Evolutionary conservation across 1,140 invertebrate genomes (phyloP), one percentile per base, ranked within the genome.

Genomic region (Lysiphlebus fabarum): DNA sequence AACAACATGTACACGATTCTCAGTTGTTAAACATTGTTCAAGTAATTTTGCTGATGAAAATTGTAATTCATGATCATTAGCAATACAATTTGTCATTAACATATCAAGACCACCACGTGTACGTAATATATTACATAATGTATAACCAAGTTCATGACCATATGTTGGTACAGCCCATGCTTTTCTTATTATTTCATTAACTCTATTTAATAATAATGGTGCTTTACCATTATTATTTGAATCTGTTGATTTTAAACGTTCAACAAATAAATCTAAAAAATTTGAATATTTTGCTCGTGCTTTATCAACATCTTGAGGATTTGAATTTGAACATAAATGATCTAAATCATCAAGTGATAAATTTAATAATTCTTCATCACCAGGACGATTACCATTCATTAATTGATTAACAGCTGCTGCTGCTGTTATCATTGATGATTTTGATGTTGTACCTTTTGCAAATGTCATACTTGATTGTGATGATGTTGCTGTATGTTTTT

Each of bases 141-240:
- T 86, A 65, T 89, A 90, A 26, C 90, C 90, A 6, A 92, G 76
- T 68, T 91, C 88, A 69, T 96, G 91, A 0, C 95, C 95, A 72
- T 94, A 89, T 0, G 92, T 92, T 0, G 95, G 95, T 4, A 97
- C 92, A 5, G 91, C 89, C 95, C 95, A 98, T 5, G 96, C 95
- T 74, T 88, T 87, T 11, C 84, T 79, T 44, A 93, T 85, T 68
- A 92, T 89, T 70, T 92, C 88, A 72, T 90, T 91, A 48, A 92
- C 85, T 70, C 87, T 85, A 65, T 90, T 85, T 53, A 93, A 75
- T 41, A 87, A 81, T 53, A 76, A 71, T 36, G 84, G 82, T 33
- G 84, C 83, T 70, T 85, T 85, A 71, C 62, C 62, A 17, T 54
- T 71, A 70, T 83, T 79, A 49, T 82, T 78, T 5, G 61, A 74